Conservation (phyloP, 2,113 vertebrate species). For the Siniperca knerii region DNA sequence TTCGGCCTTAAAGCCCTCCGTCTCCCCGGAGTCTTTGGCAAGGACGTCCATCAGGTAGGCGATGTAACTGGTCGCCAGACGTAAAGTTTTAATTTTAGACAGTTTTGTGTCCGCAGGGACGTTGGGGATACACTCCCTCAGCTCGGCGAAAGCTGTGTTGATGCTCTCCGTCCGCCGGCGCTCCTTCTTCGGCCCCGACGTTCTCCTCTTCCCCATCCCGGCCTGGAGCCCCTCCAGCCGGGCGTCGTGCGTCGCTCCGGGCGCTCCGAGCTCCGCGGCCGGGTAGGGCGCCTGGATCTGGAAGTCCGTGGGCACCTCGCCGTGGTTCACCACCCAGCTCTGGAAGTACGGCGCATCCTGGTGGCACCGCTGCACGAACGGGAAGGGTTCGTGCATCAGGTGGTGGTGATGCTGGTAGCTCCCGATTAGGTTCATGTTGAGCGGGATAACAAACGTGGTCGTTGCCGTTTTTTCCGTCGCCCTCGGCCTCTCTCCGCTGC, state of each 20-base stretch:
- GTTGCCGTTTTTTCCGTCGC: constrained; percentile 12
- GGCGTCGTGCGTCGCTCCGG: constrained; percentile 80
- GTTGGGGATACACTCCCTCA: constrained; percentile 92
- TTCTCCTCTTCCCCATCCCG: constrained; percentile 87
- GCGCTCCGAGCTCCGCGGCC: constrained; percentile 71
- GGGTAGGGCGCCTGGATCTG: constrained; percentile 83
- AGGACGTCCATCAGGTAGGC: constrained; percentile 94
- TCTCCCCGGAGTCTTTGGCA: constrained; percentile 92
- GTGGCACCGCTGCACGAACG: constrained; percentile 91
- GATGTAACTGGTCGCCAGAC: constrained; percentile 92
- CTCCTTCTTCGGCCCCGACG: constrained; percentile 92
- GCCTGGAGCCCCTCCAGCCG: constrained; percentile 87
- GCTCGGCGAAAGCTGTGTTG: constrained; percentile 92
- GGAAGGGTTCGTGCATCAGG: constrained; percentile 92
- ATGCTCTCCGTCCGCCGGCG: constrained; percentile 93
- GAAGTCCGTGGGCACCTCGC: constrained; percentile 88
- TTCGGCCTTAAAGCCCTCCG: constrained; percentile 95
- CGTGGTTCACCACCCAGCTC: constrained; percentile 92
- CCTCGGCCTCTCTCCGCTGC: constrained; percentile 27
- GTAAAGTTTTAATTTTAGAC: constrained; percentile 92
- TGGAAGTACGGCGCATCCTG: constrained; percentile 90
- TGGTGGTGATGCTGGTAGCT: constrained; percentile 91
- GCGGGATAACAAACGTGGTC: not conserved
- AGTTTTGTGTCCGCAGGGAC: constrained; percentile 92
- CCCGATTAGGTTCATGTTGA: constrained; percentile 93